Percentiles rank a stretch among this genome's conserved stretches.
Conservation (phyloP, 2,888 invertebrate species). For the Omphaloscelis lunosa region DNA sequence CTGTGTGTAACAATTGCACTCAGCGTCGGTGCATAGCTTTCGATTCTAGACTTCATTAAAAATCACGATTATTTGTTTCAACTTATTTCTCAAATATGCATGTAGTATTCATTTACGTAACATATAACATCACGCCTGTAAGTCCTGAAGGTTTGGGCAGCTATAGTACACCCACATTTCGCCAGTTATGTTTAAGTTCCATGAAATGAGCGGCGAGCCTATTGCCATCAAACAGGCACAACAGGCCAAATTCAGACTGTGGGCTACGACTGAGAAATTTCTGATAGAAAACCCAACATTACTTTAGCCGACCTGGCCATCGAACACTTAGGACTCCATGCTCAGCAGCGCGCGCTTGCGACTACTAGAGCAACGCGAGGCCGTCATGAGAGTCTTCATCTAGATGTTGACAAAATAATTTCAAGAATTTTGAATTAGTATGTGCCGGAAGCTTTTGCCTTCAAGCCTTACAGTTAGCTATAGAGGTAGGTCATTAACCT, state of each 20-base stretch:
- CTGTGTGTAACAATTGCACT: not conserved
- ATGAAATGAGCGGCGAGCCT: not conserved
- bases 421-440: not conserved
- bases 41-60: too few species aligned
- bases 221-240: not conserved
- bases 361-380: not conserved
- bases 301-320: too few species aligned
- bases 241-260: not conserved
- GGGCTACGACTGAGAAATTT: too few species aligned
- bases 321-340: not conserved
- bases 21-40: constrained; percentile 1
- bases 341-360: not conserved
- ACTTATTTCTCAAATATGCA: not conserved
- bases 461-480: not conserved
- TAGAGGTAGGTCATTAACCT: not conserved
- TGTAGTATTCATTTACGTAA: not conserved
- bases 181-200: not conserved
- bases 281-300: not conserved
- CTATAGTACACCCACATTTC: not conserved
- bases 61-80: not conserved
- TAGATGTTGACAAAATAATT: not conserved
- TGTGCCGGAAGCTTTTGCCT: not conserved
- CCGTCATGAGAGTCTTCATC: not conserved
- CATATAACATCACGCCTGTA: not conserved
- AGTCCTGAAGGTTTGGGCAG: not conserved